phyloP scores from a whole-genome alignment of 2,113 vertebrate genomes.

The Macaca nemestrina region DNA sequence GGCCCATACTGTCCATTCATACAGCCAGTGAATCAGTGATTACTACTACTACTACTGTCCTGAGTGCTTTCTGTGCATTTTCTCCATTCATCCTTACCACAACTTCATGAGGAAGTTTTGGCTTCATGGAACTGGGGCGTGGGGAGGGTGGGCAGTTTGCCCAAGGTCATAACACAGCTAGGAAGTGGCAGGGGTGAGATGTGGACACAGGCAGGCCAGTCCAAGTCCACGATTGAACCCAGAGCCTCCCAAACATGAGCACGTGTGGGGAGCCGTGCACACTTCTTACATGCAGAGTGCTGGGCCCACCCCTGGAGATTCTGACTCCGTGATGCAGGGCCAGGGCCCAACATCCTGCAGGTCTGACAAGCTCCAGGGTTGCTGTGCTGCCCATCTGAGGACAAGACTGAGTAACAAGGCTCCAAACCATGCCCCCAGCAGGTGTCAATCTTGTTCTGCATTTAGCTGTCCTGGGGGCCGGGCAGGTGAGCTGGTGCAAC shows the following conservation, averaged over 20 bases:
- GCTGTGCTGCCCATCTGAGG: background rate
- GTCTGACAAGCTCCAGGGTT: background rate
- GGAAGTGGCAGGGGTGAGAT: background rate
- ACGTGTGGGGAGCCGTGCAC: accelerated
- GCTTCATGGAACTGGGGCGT: background rate
- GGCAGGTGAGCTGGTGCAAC: background rate
- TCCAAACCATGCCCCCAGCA: background rate
- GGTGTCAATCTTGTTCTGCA: accelerated
- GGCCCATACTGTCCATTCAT: background rate
- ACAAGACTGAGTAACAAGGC: background rate
- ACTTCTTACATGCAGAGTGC: accelerated
- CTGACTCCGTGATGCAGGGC: background rate
- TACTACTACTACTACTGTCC: background rate
- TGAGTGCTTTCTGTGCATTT: background rate
- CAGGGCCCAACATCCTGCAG: accelerated
- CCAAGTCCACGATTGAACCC: background rate
- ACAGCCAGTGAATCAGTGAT: no score
- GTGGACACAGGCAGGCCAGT: background rate
- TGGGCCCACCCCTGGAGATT: background rate
- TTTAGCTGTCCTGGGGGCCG: background rate
- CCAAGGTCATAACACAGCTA: background rate
- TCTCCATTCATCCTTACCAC: background rate
- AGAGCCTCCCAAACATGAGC: background rate
- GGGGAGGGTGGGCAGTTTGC: background rate
- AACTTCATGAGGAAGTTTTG: background rate